These are phyloP conservation scores for Stenopsyche tienmushanensis DNA, from an alignment of 1,140 invertebrate species.

Conservation along the genomic window DNA sequence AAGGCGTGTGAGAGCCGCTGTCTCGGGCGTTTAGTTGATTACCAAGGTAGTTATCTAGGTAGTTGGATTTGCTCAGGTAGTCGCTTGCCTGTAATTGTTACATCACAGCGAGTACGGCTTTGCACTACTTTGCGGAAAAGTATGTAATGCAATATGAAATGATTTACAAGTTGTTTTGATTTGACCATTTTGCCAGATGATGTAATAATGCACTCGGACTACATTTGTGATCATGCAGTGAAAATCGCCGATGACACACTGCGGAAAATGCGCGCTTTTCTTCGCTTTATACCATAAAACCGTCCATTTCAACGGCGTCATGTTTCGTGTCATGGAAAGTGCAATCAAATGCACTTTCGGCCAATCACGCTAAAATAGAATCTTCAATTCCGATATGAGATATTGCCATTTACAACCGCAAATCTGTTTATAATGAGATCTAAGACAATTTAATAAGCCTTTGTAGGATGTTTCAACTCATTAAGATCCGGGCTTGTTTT, in stretches of 20 bases:
- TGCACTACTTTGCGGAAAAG: conserved; percentile 18
- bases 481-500: too few species aligned
- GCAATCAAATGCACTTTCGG: too few species aligned
- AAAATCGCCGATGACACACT: neutral
- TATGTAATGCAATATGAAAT: conserved; percentile 8
- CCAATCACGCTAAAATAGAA: too few species aligned
- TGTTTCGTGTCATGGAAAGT: too few species aligned
- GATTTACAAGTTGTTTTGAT: neutral
- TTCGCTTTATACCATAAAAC: neutral
- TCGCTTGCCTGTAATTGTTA: conserved; percentile 7
- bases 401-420: neutral
- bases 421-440: neutral
- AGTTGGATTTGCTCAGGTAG: too few species aligned
- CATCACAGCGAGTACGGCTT: conserved; percentile 14
- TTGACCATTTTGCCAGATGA: neutral
- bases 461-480: neutral
- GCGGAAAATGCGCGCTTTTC: neutral
- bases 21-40: conserved; percentile 2
- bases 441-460: neutral
- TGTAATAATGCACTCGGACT: too few species aligned
- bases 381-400: too few species aligned
- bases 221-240: neutral
- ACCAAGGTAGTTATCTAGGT: conserved; percentile 15
- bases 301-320: too few species aligned
- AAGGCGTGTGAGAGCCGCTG: conserved; percentile 1